phyloP scores from a whole-genome alignment of 1,140 invertebrate genomes.

The Pachyrhynchus sulphureomaculatus region DNA sequence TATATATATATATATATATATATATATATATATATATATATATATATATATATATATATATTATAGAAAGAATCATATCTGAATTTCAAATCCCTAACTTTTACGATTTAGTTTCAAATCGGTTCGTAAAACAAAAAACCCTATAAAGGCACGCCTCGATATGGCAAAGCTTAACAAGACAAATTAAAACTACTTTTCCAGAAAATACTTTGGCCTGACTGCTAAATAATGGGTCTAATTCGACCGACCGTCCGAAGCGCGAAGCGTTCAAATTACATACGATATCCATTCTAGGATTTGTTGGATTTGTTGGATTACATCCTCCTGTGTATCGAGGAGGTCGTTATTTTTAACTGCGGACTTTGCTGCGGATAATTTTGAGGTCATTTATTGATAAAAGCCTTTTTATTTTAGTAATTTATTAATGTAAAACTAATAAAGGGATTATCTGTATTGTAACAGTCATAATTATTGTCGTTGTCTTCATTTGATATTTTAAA shows the following conservation, averaged over 20 bases:
- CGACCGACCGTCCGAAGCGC: conserved; percentile 10
- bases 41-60: too few relatives aligned
- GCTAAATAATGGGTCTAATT: conserved; percentile 23
- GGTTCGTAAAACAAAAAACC: too few relatives aligned
- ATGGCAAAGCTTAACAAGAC: conserved; percentile 27
- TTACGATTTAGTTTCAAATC: too few relatives aligned
- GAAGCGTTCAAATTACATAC: conserved; percentile 25
- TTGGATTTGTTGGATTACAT: conserved; percentile 25
- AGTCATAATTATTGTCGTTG: too few relatives aligned
- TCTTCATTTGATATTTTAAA: too few relatives aligned
- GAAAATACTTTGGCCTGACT: conserved; percentile 20
- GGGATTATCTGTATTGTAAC: too few relatives aligned
- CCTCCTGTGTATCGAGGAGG: conserved; percentile 5
- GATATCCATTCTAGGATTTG: conserved; percentile 23
- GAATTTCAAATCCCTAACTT: too few relatives aligned
- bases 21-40: too few relatives aligned
- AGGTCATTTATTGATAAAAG: not conserved
- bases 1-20: too few relatives aligned
- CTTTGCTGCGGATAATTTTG: not conserved
- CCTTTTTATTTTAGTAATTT: too few relatives aligned
- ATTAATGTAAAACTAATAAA: too few relatives aligned
- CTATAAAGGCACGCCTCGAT: not conserved
- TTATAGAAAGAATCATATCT: too few relatives aligned
- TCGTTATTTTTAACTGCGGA: conserved; percentile 13
- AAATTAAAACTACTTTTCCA: conserved; percentile 26